Conservation (phyloP, 2,797 vertebrate genomes). For the Dicrostonyx torquatus region DNA sequence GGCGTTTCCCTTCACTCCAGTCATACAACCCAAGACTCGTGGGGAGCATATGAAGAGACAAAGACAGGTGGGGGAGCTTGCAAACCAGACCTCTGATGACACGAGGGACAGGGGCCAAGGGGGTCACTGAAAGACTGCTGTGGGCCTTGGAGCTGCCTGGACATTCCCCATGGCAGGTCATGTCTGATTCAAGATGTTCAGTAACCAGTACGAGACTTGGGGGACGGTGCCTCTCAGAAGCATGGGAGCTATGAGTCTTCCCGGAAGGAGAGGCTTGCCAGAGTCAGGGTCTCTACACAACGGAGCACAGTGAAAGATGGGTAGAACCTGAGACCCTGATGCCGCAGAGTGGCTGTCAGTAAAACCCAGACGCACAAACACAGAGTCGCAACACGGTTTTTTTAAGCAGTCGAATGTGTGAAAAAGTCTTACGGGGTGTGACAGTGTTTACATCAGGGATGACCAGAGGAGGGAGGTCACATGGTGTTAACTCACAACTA, state of each 20-base stretch:
- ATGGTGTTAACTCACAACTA: background rate
- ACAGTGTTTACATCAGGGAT: too few relatives aligned
- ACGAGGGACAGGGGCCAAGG: background rate
- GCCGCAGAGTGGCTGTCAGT: background rate
- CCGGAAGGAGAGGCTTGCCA: background rate
- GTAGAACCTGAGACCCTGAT: background rate
- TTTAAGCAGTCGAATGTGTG: background rate
- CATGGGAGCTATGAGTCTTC: background rate
- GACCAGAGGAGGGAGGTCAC: background rate
- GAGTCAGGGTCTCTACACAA: background rate
- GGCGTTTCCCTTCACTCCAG: too few relatives aligned
- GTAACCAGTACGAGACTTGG: background rate
- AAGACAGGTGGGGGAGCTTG: background rate
- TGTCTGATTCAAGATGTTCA: background rate
- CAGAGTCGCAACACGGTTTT: background rate
- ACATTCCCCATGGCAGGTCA: too few relatives aligned
- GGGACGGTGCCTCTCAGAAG: too few relatives aligned
- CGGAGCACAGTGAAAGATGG: background rate
- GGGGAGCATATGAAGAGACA: fast-evolving
- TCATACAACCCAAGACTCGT: fast-evolving
- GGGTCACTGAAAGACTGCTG: fast-evolving
- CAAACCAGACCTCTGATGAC: fast-evolving
- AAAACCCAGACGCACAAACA: background rate
- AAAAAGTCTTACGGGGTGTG: too few relatives aligned
- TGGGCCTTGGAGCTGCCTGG: fast-evolving